Evolutionary conservation across 2,113 vertebrate genomes (phyloP).

Genomic region (Candoia aspera): DNA sequence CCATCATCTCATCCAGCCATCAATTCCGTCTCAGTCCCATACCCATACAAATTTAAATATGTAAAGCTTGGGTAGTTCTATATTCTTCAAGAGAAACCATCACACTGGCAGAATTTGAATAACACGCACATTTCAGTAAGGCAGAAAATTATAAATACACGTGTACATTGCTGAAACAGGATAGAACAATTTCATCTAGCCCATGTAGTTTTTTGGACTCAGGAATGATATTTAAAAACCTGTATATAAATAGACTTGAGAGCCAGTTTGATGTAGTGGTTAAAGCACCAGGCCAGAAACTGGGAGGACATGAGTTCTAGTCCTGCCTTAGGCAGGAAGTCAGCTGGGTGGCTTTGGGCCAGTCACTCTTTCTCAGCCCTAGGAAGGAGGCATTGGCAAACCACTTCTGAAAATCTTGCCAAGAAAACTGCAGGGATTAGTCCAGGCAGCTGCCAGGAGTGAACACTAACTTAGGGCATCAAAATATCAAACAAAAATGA

Average conservation of each 20-base stretch:
- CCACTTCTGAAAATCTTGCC: neutral
- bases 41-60: neutral
- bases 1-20: neutral
- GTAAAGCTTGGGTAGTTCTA: neutral
- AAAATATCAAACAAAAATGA: neutral
- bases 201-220: neutral
- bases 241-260: neutral
- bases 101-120: neutral
- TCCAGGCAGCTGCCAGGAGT: neutral
- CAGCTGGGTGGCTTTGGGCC: neutral
- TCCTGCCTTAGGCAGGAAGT: too few relatives aligned
- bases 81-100: neutral
- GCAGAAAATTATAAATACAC: neutral
- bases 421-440: neutral
- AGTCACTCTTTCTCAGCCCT: neutral
- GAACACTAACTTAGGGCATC: neutral
- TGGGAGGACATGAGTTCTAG: neutral
- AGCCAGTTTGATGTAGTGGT: neutral
- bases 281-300: neutral
- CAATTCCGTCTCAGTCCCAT: neutral
- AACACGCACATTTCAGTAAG: neutral
- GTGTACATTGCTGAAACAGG: neutral
- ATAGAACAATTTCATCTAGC: neutral
- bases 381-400: neutral
- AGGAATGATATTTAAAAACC: neutral